A percentile compares a stretch with the other conserved stretches of the same genome.
phyloP scores from a whole-genome alignment of 64 coral and sea anemone species.

The Astreopora myriophthalma region DNA sequence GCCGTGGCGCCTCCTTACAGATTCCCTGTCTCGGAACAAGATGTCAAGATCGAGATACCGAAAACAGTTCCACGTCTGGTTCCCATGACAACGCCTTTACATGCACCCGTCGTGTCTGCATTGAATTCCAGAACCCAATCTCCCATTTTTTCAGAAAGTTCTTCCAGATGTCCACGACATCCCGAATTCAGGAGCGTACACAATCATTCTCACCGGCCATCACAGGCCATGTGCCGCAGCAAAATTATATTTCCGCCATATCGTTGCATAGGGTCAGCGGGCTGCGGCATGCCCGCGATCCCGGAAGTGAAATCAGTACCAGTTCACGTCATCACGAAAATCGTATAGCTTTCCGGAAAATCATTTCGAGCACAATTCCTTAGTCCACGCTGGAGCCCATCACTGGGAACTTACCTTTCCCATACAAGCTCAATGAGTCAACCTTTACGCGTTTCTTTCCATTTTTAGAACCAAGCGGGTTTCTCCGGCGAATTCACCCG shows the following conservation, averaged over 20 bases:
- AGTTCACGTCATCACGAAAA: not conserved
- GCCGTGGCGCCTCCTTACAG: not conserved
- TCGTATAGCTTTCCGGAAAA: not conserved
- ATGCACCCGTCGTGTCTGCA: not conserved
- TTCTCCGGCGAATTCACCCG: no score
- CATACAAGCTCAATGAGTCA: no score
- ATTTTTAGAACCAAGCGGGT: no score
- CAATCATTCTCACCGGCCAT: not conserved
- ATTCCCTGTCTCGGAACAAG: not conserved
- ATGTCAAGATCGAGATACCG: not conserved
- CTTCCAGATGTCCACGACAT: not conserved
- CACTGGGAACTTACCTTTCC: no score
- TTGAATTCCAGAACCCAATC: not conserved
- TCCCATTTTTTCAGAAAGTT: not conserved
- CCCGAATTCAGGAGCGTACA: not conserved
- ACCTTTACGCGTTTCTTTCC: no score
- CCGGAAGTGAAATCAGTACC: not conserved
- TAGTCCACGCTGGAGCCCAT: no score
- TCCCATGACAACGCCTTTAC: not conserved
- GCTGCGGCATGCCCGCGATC: not conserved
- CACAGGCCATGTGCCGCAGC: not conserved
- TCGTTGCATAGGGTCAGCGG: not conserved
- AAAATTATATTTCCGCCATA: constrained; percentile 33
- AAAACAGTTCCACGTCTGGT: not conserved
- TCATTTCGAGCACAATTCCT: no score